These are phyloP conservation scores for Rostratula benghalensis DNA, from an alignment of 2,113 vertebrate species.

Conservation along the genomic window DNA sequence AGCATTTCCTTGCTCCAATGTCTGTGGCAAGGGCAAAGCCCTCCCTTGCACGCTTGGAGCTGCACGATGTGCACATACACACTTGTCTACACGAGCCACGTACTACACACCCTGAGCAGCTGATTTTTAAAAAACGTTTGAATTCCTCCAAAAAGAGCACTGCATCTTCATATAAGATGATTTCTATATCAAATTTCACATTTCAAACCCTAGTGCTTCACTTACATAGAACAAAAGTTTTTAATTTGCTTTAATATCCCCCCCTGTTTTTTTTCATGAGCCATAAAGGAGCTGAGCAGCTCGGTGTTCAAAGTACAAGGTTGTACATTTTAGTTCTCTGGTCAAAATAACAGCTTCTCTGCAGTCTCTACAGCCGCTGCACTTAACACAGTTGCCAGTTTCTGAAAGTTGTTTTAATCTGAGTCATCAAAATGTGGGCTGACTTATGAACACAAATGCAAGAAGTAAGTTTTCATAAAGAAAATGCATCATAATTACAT, in stretches of 20 bases:
- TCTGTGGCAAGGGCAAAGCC: neutral
- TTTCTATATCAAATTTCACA: neutral
- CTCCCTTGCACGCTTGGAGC: neutral
- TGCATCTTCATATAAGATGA: neutral
- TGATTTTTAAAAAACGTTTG: neutral
- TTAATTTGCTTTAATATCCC: neutral
- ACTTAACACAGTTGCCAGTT: neutral
- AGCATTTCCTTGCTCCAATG: neutral
- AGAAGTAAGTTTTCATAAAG: neutral
- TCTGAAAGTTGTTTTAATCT: neutral
- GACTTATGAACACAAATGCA: neutral
- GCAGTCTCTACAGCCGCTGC: neutral
- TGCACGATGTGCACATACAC: accelerated
- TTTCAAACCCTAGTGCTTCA: neutral
- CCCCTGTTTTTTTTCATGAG: neutral
- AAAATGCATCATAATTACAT: neutral
- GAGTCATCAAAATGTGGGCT: neutral
- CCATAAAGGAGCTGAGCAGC: neutral
- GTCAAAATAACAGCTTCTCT: neutral
- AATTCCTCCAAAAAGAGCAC: neutral
- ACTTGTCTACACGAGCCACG: neutral
- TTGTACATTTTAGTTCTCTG: neutral
- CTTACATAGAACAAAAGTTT: neutral
- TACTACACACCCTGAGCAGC: accelerated
- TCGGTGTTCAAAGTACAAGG: neutral